Base-by-base conservation (phyloP, 2,113 vertebrate genomes). In the Oryctolagus cuniculus region DNA sequence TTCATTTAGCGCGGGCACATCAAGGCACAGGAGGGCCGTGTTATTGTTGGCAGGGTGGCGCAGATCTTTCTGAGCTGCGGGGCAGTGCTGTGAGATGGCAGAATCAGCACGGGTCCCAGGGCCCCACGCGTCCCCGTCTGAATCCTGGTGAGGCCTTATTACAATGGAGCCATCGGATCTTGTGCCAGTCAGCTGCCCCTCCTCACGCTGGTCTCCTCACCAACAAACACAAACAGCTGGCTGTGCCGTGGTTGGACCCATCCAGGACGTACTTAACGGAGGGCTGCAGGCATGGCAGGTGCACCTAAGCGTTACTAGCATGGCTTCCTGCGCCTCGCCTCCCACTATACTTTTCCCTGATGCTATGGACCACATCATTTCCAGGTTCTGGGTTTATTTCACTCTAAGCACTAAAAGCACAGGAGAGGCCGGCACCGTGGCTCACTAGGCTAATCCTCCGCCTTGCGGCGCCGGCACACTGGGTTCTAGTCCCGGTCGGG, bases 1-100 rank as follows among this genome's bases (percentile, higher is more conserved):
- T 53, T 66, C 90, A 36, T 73, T 51, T 81, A 93, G 94, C 90
- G 80, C 1, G 17, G 88, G 64, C 49, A 87, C 51, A 38, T 44
- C 27, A 38, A 92, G 75, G 92, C 53, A 25, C 53, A 63, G 0
- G 15, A n/a, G 7, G 13, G 63, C 1, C 0, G 16, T 38, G 4
- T 66, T n/a, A 29, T 10, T 69, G 67, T 31, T 77, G 34, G 36
- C 53, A 51, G 84, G 51, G 64, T 13, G 5, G 1, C 1, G 17
- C 70, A 7, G 31, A 63, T 15, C 49, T 34, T 29, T 73, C 24
- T 12, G 6, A 63, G 89, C 44, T 16, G 36, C 0, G 25, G 81
- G 61, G 58, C 21, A 24, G 77, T 2, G 3, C 24, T 4, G 27
- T 11, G 36, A 78, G 34, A n/a, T 4, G 58, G 88, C 12, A 24